These are phyloP conservation scores for Micronycteris hirsuta DNA, from an alignment of 2,113 vertebrate species.

Conservation along the genomic window DNA sequence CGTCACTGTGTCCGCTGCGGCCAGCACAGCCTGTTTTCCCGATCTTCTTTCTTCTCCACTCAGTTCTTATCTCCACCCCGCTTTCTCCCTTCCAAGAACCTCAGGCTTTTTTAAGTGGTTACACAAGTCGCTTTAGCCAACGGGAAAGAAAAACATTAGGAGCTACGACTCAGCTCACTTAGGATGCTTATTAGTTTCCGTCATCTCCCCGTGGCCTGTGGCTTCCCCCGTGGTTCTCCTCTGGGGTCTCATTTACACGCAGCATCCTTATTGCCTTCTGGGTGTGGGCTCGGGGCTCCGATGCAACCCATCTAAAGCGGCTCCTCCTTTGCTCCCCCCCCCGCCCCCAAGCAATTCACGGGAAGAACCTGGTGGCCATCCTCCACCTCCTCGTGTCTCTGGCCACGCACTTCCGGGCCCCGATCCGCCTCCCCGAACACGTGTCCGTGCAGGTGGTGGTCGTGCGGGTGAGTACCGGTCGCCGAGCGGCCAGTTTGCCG, in stretches of 20 bases:
- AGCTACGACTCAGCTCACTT: fast-evolving
- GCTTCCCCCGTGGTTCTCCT: too few species aligned
- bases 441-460: conserved; percentile 93
- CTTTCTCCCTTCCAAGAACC: neutral
- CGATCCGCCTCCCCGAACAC: conserved; percentile 93
- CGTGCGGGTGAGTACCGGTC: conserved; percentile 85
- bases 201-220: fast-evolving
- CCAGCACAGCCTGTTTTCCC: neutral
- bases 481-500: fast-evolving
- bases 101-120: neutral
- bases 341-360: conserved; percentile 86
- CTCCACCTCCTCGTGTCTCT: conserved; percentile 92
- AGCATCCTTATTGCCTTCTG: neutral
- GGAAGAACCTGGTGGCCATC: conserved; percentile 94
- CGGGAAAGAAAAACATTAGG: neutral
- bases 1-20: fast-evolving
- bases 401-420: conserved; percentile 92
- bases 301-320: fast-evolving
- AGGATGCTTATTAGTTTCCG: fast-evolving
- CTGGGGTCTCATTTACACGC: fast-evolving
- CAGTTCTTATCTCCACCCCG: neutral
- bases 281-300: fast-evolving
- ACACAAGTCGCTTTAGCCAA: neutral
- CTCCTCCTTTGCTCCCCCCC: neutral
- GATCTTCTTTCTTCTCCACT: too few species aligned